phyloP scores from a whole-genome alignment of 2,113 vertebrate species.

The Rhagologus leucostigma region DNA sequence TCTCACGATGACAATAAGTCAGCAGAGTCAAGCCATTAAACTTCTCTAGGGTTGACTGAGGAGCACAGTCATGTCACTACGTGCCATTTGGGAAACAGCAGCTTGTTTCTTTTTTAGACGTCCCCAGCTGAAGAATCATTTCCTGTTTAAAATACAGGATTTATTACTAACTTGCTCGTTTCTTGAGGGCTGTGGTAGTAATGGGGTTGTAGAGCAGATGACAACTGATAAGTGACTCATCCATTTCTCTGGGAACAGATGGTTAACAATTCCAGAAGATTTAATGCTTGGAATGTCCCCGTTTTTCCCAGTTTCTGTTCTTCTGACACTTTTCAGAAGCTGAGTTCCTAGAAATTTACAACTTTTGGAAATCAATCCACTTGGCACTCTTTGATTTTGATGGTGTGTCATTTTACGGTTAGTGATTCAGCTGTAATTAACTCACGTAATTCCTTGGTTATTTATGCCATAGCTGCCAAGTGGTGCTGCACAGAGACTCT shows the following conservation, averaged over 20 bases:
- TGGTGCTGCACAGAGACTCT: background rate
- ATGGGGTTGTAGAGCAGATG: background rate
- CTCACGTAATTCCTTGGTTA: fast-evolving
- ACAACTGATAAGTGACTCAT: background rate
- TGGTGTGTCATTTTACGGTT: fast-evolving
- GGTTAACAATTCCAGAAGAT: background rate
- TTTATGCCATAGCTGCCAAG: background rate
- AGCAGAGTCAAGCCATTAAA: background rate
- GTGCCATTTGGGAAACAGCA: background rate
- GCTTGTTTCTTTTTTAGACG: background rate
- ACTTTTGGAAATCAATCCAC: background rate
- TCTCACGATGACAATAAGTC: background rate
- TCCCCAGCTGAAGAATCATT: background rate
- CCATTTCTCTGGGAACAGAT: background rate
- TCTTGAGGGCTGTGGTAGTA: background rate
- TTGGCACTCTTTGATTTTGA: background rate
- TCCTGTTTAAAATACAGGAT: conserved; percentile 25
- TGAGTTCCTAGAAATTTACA: background rate
- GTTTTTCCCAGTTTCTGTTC: background rate
- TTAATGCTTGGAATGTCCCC: background rate
- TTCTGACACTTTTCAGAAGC: background rate
- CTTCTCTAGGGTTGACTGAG: background rate
- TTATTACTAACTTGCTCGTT: conserved; percentile 1
- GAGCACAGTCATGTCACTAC: background rate
- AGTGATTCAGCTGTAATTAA: background rate